phyloP scores from a whole-genome alignment of 2,888 invertebrate genomes.

The Rhagium mordax region DNA sequence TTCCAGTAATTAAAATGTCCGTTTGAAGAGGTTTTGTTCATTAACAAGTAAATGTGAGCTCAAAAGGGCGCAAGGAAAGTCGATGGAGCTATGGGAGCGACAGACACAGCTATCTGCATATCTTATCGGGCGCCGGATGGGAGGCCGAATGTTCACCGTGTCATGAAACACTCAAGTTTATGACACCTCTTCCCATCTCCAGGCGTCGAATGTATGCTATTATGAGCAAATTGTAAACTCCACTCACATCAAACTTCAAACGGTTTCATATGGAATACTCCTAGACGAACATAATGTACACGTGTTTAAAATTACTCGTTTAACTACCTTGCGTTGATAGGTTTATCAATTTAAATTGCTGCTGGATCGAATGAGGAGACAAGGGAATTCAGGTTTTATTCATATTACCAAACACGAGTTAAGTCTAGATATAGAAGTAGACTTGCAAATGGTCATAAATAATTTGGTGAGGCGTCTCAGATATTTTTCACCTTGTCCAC shows the following conservation, averaged over 20 bases:
- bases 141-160: conserved; percentile 30
- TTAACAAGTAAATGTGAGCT: conserved; percentile 51
- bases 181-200: conserved; percentile 44
- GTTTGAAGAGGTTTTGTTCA: conserved; percentile 56
- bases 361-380: background rate
- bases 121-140: conserved; percentile 35
- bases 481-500: too few species aligned
- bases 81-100: conserved; percentile 36
- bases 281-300: conserved; percentile 14
- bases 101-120: conserved; percentile 41
- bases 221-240: conserved; percentile 46
- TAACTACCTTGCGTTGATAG: background rate
- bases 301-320: conserved; percentile 11
- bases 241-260: conserved; percentile 41
- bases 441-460: too few species aligned
- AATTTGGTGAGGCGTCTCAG: too few species aligned
- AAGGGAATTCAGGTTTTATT: too few species aligned
- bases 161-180: conserved; percentile 50
- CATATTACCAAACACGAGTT: too few species aligned
- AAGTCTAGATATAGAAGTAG: too few species aligned
- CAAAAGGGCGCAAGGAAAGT: conserved; percentile 31
- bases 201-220: conserved; percentile 42
- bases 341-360: background rate
- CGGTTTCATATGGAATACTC: conserved; percentile 19
- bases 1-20: conserved; percentile 56